A percentile compares a stretch with the other conserved stretches of the same genome.
Evolutionary conservation across 2,797 vertebrate genomes (phyloP).

Genomic region (Gambusia yucatana): DNA sequence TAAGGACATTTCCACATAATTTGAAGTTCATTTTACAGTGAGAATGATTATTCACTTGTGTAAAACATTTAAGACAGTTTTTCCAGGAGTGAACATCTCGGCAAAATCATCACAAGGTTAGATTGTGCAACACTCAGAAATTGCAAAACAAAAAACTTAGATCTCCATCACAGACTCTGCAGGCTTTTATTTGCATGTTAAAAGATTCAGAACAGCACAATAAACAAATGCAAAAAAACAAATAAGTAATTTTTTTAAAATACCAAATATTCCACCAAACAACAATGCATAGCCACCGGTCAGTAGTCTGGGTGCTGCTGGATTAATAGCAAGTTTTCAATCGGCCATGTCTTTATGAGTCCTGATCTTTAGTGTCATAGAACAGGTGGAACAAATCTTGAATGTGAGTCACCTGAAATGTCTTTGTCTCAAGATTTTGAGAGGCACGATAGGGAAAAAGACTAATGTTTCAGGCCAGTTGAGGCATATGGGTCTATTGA

Average conservation of each 20-base stretch:
- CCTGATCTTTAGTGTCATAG: background rate
- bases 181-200: background rate
- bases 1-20: background rate
- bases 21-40: background rate
- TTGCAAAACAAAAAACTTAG: background rate
- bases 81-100: background rate
- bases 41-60: background rate
- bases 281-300: background rate
- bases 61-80: background rate
- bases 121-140: background rate
- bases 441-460: background rate
- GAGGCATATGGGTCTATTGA: background rate
- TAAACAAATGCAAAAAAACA: too few species aligned
- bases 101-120: background rate
- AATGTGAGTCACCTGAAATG: background rate
- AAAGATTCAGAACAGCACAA: background rate
- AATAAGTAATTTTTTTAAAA: background rate
- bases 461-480: background rate
- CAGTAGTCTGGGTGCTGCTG: background rate
- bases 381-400: background rate
- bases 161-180: background rate
- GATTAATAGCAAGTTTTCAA: background rate
- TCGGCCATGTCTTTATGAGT: background rate
- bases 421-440: background rate
- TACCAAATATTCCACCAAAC: background rate